Evolutionary conservation across 1,140 invertebrate genomes (phyloP), one percentile per base, ranked within the genome.

Genomic region (Tenebrio molitor): DNA sequence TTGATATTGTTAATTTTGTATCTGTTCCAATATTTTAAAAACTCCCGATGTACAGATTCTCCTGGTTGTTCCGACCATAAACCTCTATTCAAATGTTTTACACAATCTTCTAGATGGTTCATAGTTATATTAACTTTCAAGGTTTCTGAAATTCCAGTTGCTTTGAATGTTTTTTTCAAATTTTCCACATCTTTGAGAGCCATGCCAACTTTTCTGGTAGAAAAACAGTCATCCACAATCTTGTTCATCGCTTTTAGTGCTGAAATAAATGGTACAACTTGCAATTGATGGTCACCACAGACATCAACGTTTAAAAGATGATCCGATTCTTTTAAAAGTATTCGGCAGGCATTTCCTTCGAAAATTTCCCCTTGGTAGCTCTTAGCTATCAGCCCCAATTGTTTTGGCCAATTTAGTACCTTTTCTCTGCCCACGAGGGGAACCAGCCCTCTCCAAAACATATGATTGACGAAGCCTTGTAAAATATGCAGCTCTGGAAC

Each of bases 401-500:
- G 42, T 53, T 73, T 36, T 14, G 74, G 74, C 68, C 74, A 70
- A 12, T 64, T n/a, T 34, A 73, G 62, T 5, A 71, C 71, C 53
- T 69, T 65, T 66, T 72, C 69, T 63, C 19, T 42, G 12, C 21
- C 50, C 44, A 62, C 16, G 12, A 71, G 19, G 7, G n/a, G 66
- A 1, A 72, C 63, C 34, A 67, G 33, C 7, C 73, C 63, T 17
- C 42, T 7, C 69, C 69, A 72, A 72, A 71, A 74, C 12, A 72
- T n/a, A 72, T 74, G 73, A 39, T 21, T 73, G 50, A 21, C 58
- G 42, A 74, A 74, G 1, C 73, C 73, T 67, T 74, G 73, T 41
- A 73, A 70, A 36, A 73, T 23, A 29, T 73, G 74, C 7, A 75
- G 53, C 63, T 71, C 25, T 8, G 73, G 69, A 15, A 67, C n/a